Conservation (phyloP, 2,888 invertebrate genomes). For the Nysson spinosus region DNA sequence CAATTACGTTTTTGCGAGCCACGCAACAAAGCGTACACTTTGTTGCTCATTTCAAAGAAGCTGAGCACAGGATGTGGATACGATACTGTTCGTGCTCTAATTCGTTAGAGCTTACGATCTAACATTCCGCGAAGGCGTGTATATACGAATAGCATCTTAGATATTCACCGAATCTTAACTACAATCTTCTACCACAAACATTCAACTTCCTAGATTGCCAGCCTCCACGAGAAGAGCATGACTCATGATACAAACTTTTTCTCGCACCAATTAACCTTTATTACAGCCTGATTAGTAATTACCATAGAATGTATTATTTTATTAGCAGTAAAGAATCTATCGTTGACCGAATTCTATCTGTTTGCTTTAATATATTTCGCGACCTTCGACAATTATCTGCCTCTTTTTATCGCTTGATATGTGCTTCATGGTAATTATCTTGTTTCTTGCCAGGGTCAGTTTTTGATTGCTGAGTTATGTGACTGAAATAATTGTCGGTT, state of each 20-base stretch:
- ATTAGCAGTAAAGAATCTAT: too few species aligned
- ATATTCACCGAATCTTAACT: too few species aligned
- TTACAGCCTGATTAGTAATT: too few species aligned
- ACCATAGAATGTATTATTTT: too few species aligned
- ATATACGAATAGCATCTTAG: constrained; percentile 1
- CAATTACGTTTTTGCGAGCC: constrained; percentile 70
- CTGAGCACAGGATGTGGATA: constrained; percentile 40
- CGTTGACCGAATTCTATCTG: background rate
- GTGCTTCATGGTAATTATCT: background rate
- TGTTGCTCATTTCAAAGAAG: constrained; percentile 49
- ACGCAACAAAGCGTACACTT: constrained; percentile 49
- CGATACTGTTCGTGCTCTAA: constrained; percentile 47
- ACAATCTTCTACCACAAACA: too few species aligned
- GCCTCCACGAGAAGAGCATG: too few species aligned
- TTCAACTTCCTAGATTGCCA: too few species aligned
- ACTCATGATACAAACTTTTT: too few species aligned
- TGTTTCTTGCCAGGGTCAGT: background rate
- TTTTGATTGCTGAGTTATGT: background rate
- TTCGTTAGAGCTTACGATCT: constrained; percentile 45
- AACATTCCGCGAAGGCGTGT: constrained; percentile 23
- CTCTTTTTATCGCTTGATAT: background rate
- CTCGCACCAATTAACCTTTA: too few species aligned
- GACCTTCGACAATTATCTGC: background rate
- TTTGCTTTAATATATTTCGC: background rate
- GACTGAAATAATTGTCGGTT: constrained; percentile 8